These are phyloP conservation scores for Ephestia elutella DNA, from an alignment of 1,140 invertebrate genomes.

Conservation along the genomic window DNA sequence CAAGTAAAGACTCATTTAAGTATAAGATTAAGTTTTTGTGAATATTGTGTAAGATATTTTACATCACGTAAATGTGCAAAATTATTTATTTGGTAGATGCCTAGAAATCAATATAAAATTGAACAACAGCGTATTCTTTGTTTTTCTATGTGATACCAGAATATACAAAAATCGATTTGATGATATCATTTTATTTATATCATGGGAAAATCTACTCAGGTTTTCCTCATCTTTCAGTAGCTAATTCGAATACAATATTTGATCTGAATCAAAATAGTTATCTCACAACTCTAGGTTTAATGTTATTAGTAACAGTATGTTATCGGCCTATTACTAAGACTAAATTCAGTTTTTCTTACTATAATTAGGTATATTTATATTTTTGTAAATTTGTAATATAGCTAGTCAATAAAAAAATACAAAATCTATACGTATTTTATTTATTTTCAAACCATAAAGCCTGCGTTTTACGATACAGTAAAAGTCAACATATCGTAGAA, in stretches of 20 bases:
- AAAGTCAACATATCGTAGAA: no score
- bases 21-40: not conserved
- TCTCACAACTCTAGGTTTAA: no score
- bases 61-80: not conserved
- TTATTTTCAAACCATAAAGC: not conserved
- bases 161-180: no score
- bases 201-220: no score
- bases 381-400: slow-evolving; percentile 55
- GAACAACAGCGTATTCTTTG: slow-evolving; percentile 7
- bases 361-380: slow-evolving; percentile 33
- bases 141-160: not conserved
- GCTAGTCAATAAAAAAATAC: slow-evolving; percentile 57
- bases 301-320: no score
- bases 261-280: no score
- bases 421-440: not conserved
- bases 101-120: no score
- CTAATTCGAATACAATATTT: no score
- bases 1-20: not conserved
- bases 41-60: not conserved
- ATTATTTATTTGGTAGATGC: not conserved
- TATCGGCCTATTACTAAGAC: slow-evolving; percentile 1
- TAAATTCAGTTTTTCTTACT: not conserved
- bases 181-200: no score
- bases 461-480: no score
- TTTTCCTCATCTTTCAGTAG: no score